Percentiles rank a stretch among this genome's conserved stretches.
Conservation (phyloP, 2,888 invertebrate genomes). For the Dicyrtoma fusca region DNA sequence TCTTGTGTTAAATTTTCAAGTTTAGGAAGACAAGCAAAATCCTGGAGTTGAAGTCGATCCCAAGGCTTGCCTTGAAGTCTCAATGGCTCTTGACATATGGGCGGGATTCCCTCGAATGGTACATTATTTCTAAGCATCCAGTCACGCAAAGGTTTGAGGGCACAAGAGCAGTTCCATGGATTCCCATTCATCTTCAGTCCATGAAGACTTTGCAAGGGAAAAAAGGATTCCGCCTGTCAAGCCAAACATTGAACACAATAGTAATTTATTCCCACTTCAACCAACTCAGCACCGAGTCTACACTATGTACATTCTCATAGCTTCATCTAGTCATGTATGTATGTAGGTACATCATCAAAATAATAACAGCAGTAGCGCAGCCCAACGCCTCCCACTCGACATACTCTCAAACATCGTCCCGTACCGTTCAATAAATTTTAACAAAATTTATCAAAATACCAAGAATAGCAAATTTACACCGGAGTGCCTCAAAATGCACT, state of each 20-base stretch:
- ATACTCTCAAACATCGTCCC: too few relatives aligned
- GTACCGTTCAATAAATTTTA: too few relatives aligned
- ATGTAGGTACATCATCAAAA: too few relatives aligned
- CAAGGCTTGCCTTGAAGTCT: slow-evolving; percentile 70
- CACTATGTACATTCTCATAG: too few relatives aligned
- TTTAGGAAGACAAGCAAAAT: slow-evolving; percentile 75
- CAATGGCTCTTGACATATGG: slow-evolving; percentile 71
- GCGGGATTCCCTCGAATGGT: slow-evolving; percentile 69
- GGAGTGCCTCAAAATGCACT: too few relatives aligned
- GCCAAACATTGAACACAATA: slow-evolving; percentile 25
- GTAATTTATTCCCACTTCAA: slow-evolving; percentile 20
- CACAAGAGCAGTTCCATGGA: slow-evolving; percentile 82
- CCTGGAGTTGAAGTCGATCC: slow-evolving; percentile 76
- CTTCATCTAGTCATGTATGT: too few relatives aligned
- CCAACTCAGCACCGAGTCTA: not conserved
- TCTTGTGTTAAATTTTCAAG: slow-evolving; percentile 37
- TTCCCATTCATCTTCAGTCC: slow-evolving; percentile 77
- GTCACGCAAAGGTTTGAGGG: slow-evolving; percentile 71
- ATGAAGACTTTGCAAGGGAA: slow-evolving; percentile 70
- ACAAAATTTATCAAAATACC: too few relatives aligned
- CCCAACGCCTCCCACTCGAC: too few relatives aligned
- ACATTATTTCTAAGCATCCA: slow-evolving; percentile 81
- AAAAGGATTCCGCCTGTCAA: slow-evolving; percentile 66
- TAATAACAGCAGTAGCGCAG: not conserved
- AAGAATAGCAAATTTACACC: too few relatives aligned